Evolutionary conservation across 2,888 invertebrate species (phyloP).

Genomic region (Gastrophysa polygoni): DNA sequence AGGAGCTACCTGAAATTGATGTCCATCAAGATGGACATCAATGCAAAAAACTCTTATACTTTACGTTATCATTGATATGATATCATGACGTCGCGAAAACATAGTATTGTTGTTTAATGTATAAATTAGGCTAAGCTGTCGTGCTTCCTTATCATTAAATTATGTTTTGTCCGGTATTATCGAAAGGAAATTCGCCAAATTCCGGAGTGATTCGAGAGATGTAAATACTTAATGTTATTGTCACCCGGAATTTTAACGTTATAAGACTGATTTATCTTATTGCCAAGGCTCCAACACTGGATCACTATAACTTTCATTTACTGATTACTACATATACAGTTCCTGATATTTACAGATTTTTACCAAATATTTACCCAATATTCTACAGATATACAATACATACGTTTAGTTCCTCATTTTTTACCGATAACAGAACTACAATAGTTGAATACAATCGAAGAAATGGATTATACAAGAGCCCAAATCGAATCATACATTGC

Average conservation of each 20-base stretch:
- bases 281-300: conserved; percentile 56
- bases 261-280: conserved; percentile 59
- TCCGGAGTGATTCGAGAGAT: conserved; percentile 32
- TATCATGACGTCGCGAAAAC: conserved; percentile 21
- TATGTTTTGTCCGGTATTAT: conserved; percentile 46
- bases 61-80: conserved; percentile 30
- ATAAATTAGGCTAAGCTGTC: conserved; percentile 44
- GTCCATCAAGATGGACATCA: neutral
- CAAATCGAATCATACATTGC: no score
- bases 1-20: conserved; percentile 7
- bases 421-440: conserved; percentile 9
- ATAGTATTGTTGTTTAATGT: conserved; percentile 38
- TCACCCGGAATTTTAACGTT: conserved; percentile 45
- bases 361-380: conserved; percentile 57
- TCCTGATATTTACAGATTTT: conserved; percentile 60
- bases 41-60: conserved; percentile 10
- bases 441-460: neutral
- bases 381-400: conserved; percentile 53
- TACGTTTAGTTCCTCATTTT: conserved; percentile 44
- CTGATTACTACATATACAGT: conserved; percentile 53
- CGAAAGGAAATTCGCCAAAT: conserved; percentile 44
- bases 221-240: conserved; percentile 25
- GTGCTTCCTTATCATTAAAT: conserved; percentile 55
- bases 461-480: neutral
- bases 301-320: conserved; percentile 42